Conservation (phyloP, 2,113 vertebrate species). For the Hymenochirus boettgeri region DNA sequence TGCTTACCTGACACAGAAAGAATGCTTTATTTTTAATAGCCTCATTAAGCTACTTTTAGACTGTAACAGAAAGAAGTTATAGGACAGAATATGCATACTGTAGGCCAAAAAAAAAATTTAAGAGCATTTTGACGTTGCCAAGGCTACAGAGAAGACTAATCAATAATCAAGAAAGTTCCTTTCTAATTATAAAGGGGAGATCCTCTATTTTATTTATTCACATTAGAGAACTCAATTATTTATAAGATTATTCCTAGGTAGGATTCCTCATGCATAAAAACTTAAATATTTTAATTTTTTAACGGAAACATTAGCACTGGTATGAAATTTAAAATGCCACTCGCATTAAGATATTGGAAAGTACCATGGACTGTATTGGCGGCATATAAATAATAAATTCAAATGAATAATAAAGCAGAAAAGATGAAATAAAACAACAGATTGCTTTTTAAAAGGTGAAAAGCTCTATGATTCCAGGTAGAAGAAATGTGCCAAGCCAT, state of each 20-base stretch:
- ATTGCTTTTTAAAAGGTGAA: conserved; percentile 26
- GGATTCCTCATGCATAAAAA: conserved; percentile 14
- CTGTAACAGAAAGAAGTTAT: no score
- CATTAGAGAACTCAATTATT: conserved; percentile 7
- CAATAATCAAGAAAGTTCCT: no score
- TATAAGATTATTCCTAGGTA: conserved; percentile 11
- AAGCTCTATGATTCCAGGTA: conserved; percentile 15
- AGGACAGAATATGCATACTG: no score
- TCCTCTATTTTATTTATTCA: conserved; percentile 16
- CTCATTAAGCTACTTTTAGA: no score
- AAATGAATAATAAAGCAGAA: conserved; percentile 31
- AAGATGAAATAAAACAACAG: conserved; percentile 20
- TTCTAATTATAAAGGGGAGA: conserved; percentile 11
- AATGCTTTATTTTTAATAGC: no score
- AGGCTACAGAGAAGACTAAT: no score
- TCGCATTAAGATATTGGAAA: conserved; percentile 36
- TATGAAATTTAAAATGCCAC: conserved; percentile 2
- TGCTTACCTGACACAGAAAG: no score
- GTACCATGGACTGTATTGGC: conserved; percentile 26
- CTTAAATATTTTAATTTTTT: conserved; percentile 15
- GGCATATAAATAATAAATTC: conserved; percentile 31
- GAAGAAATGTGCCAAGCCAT: conserved; percentile 14
- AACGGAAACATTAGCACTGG: conserved; percentile 9
- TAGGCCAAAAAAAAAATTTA: no score
- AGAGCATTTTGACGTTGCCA: no score